Evolutionary conservation across 2,113 vertebrate species (phyloP).

Genomic region (Calidris pygmaea): DNA sequence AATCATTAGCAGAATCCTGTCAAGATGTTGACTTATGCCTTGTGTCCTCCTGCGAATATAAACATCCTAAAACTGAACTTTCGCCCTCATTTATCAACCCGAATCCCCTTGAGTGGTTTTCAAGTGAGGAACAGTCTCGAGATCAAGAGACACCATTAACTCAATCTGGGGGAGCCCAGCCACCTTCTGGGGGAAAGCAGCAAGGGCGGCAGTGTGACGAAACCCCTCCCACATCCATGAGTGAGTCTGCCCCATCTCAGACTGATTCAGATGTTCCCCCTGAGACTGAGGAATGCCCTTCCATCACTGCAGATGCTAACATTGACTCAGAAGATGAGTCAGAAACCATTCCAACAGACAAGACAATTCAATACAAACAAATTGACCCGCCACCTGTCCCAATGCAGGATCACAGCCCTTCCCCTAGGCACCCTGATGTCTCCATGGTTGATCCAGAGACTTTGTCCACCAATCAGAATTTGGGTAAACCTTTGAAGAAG

Average conservation of each 20-base stretch:
- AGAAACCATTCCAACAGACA: constrained; percentile 94
- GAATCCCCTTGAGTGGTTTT: constrained; percentile 93
- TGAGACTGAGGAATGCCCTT: constrained; percentile 93
- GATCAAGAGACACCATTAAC: constrained; percentile 84
- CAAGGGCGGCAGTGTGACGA: constrained; percentile 89
- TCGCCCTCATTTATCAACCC: constrained; percentile 98
- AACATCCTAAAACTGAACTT: constrained; percentile 94
- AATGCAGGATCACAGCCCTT: constrained; percentile 87
- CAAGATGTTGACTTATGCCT: constrained; percentile 93
- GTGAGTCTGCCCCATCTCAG: constrained; percentile 91
- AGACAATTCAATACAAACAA: constrained; percentile 90
- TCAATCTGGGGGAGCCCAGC: constrained; percentile 82
- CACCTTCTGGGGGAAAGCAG: constrained; percentile 87
- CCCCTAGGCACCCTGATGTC: constrained; percentile 89
- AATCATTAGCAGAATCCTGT: constrained; percentile 76
- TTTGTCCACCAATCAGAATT: constrained; percentile 69
- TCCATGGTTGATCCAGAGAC: constrained; percentile 95
- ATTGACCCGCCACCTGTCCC: constrained; percentile 87
- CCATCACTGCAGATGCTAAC: constrained; percentile 95
- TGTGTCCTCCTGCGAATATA: constrained; percentile 92
- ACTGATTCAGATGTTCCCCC: constrained; percentile 94
- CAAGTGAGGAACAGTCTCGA: constrained; percentile 81
- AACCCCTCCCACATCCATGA: constrained; percentile 92
- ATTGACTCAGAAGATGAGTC: constrained; percentile 98
- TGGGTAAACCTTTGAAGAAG: constrained; percentile 86